Percentiles rank a stretch among this genome's conserved stretches.
Evolutionary conservation across 2,888 invertebrate species (phyloP).

Genomic region (Ochropacha duplaris): DNA sequence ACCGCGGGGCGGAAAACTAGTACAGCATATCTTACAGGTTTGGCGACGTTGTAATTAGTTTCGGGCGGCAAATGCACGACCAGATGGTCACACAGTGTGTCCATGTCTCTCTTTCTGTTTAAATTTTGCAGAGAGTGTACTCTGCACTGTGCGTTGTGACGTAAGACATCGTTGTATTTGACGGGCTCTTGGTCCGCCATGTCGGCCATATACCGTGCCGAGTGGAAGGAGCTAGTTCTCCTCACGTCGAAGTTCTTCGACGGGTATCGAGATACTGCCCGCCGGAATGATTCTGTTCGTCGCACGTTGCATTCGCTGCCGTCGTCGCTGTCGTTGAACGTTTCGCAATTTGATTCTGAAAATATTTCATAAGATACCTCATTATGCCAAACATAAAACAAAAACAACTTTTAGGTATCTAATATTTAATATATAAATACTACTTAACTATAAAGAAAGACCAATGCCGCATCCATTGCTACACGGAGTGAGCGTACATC

Average conservation of each 20-base stretch:
- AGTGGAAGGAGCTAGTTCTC: conserved; percentile 71
- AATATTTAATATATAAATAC: too few species aligned
- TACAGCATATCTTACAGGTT: conserved; percentile 56
- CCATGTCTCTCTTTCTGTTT: conserved; percentile 65
- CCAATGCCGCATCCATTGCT: too few species aligned
- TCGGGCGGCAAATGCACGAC: conserved; percentile 71
- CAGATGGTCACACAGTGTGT: conserved; percentile 67
- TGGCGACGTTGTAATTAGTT: conserved; percentile 61
- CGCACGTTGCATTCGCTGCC: conserved; percentile 72
- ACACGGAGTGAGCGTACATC: too few species aligned
- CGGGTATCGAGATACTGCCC: conserved; percentile 60
- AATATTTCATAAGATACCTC: too few species aligned
- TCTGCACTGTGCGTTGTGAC: conserved; percentile 57
- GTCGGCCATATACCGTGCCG: conserved; percentile 64
- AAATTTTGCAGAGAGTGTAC: conserved; percentile 75
- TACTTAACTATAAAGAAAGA: too few species aligned
- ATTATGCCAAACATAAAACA: too few species aligned
- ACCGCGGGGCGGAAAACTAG: too few species aligned
- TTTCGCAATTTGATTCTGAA: conserved; percentile 74
- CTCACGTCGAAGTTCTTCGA: conserved; percentile 65
- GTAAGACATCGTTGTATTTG: conserved; percentile 45
- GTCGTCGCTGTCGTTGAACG: conserved; percentile 73
- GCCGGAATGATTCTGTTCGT: conserved; percentile 68
- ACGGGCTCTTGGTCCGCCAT: conserved; percentile 44
- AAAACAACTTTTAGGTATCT: too few species aligned